Conservation (phyloP, 2,797 vertebrate genomes). For the Gouania willdenowi region DNA sequence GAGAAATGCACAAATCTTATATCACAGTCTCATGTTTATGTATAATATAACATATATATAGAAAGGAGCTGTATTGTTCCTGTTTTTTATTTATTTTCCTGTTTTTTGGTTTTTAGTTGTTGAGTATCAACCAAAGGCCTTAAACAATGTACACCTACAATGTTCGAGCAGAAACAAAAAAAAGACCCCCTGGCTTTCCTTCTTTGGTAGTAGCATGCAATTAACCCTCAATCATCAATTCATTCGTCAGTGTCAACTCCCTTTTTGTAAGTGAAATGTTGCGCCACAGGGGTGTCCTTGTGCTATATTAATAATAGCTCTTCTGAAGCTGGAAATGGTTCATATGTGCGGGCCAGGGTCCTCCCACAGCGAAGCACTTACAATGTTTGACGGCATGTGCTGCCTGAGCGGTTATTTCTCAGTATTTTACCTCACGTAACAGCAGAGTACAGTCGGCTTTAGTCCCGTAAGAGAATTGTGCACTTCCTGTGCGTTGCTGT, state of each 20-base stretch:
- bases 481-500: slow-evolving; percentile 15
- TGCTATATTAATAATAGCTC: slow-evolving; percentile 24
- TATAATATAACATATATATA: too few relatives aligned
- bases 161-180: slow-evolving; percentile 6
- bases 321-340: slow-evolving; percentile 20
- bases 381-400: slow-evolving; percentile 28
- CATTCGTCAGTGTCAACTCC: slow-evolving; percentile 17
- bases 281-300: slow-evolving; percentile 7
- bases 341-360: slow-evolving; percentile 7
- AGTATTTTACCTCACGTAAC: slow-evolving; percentile 2
- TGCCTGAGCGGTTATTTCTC: slow-evolving; percentile 15
- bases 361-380: slow-evolving; percentile 11
- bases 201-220: slow-evolving; percentile 16
- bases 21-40: too few relatives aligned
- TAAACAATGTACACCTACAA: too few relatives aligned
- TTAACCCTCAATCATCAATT: slow-evolving; percentile 43
- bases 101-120: background rate
- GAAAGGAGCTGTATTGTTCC: too few relatives aligned
- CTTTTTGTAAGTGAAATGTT: slow-evolving; percentile 24
- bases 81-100: too few relatives aligned
- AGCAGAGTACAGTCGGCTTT: background rate
- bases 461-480: background rate
- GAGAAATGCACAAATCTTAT: too few relatives aligned
- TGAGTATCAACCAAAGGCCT: too few relatives aligned
- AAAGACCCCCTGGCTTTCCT: slow-evolving; percentile 1